Percentiles rank a stretch among this genome's conserved stretches.
These are phyloP conservation scores for Taenioides sp. DNA, from an alignment of 2,797 vertebrate genomes.

Conservation along the genomic window DNA sequence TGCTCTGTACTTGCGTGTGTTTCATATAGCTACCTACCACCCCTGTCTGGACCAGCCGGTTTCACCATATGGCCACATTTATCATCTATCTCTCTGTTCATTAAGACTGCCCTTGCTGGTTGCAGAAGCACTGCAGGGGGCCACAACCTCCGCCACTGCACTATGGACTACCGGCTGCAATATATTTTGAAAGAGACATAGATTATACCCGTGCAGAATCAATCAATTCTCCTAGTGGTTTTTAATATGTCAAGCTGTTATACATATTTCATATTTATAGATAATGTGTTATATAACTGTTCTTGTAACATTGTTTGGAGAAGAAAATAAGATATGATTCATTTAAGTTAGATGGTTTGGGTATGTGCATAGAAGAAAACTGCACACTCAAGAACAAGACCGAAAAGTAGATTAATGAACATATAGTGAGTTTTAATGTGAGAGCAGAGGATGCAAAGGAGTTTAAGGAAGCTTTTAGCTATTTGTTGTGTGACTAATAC, in stretches of 20 bases:
- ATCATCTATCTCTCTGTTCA: slow-evolving; percentile 81
- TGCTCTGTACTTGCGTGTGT: slow-evolving; percentile 20
- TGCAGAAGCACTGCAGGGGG: slow-evolving; percentile 71
- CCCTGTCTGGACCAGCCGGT: slow-evolving; percentile 78
- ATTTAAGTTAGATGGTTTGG: not conserved
- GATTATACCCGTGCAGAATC: slow-evolving; percentile 9
- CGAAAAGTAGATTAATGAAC: not conserved
- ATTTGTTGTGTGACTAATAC: not conserved
- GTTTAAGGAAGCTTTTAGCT: not conserved
- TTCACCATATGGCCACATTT: slow-evolving; percentile 83
- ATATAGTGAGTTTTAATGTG: not conserved
- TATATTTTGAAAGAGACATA: slow-evolving; percentile 47
- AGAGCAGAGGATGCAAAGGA: not conserved
- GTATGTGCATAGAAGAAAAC: not conserved
- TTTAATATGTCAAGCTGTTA: slow-evolving; percentile 5
- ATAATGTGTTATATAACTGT: slow-evolving; percentile 1
- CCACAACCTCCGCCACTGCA: slow-evolving; percentile 61
- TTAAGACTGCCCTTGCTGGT: slow-evolving; percentile 80
- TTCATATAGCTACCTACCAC: slow-evolving; percentile 65
- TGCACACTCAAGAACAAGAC: not conserved
- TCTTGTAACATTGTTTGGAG: not conserved
- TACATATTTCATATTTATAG: not conserved
- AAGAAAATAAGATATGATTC: not conserved
- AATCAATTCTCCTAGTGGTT: slow-evolving; percentile 3
- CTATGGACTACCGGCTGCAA: slow-evolving; percentile 43